phyloP scores from a whole-genome alignment of 2,888 invertebrate species.

The Drosophila buzzatii region DNA sequence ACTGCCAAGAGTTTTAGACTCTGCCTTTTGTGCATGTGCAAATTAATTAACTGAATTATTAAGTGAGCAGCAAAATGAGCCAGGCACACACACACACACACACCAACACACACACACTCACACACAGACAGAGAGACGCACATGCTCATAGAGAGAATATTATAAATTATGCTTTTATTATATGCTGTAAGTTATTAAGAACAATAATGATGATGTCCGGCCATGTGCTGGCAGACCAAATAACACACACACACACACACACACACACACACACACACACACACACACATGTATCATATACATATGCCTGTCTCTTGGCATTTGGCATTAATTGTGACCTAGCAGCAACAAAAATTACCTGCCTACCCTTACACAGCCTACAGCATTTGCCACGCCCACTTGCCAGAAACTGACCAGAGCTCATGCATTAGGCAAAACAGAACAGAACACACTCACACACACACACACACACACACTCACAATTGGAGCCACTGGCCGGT shows the following conservation, averaged over 20 bases:
- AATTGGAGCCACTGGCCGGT: conserved; percentile 19
- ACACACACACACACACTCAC: not conserved
- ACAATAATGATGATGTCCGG: conserved; percentile 77
- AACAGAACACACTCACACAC: conserved; percentile 3
- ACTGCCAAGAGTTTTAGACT: conserved; percentile 59
- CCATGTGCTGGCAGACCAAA: conserved; percentile 60
- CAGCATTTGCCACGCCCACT: conserved; percentile 11
- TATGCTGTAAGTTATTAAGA: conserved; percentile 73
- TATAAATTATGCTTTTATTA: conserved; percentile 77
- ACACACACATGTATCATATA: conserved; percentile 12
- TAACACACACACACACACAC: conserved; percentile 5
- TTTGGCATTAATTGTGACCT: conserved; percentile 79
- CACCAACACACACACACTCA: not conserved
- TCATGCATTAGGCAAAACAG: conserved; percentile 57
- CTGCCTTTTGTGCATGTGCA: conserved; percentile 60
- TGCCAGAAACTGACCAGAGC: conserved; percentile 22
- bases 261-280: conserved; percentile 20
- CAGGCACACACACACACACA: conserved; percentile 24
- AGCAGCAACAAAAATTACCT: conserved; percentile 72
- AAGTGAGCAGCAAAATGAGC: conserved; percentile 55
- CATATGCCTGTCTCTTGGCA: conserved; percentile 49
- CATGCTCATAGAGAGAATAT: conserved; percentile 44
- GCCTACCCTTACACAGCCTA: conserved; percentile 14
- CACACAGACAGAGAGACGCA: not conserved
- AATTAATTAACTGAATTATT: conserved; percentile 80